Evolutionary conservation across 2,888 invertebrate genomes (phyloP).

Genomic region (Linyphia triangularis): DNA sequence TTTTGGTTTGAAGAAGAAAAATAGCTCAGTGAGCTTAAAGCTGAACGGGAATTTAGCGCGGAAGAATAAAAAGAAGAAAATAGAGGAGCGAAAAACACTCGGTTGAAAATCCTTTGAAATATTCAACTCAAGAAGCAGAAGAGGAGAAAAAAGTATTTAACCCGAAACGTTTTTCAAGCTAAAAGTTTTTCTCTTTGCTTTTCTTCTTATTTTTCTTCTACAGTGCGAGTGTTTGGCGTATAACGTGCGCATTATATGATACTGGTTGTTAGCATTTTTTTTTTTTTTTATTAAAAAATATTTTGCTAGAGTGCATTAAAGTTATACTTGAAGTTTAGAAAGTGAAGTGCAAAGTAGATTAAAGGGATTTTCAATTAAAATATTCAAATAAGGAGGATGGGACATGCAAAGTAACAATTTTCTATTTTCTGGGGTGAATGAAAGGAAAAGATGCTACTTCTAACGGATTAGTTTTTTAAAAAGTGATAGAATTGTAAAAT

Average conservation of each 20-base stretch:
- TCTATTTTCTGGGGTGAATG: not conserved
- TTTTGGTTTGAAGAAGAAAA: constrained; percentile 26
- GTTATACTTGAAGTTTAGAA: not conserved
- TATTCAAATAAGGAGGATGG: constrained; percentile 1
- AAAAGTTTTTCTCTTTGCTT: constrained; percentile 20
- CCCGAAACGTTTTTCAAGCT: constrained; percentile 49
- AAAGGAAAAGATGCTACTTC: not conserved
- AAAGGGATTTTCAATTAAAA: constrained; percentile 25
- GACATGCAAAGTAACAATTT: constrained; percentile 27
- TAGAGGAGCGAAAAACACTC: constrained; percentile 1
- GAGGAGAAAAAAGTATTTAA: constrained; percentile 39
- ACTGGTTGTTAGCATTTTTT: not conserved
- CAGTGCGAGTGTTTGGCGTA: not conserved
- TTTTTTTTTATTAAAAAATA: not conserved
- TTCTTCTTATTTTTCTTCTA: constrained; percentile 8
- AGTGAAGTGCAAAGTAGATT: not conserved
- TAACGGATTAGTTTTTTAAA: not conserved
- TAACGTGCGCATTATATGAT: not conserved
- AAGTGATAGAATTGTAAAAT: too few species aligned
- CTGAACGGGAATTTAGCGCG: not conserved
- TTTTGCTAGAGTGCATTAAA: not conserved
- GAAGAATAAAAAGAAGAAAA: not conserved
- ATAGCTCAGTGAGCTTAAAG: constrained; percentile 28
- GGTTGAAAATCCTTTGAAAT: constrained; percentile 55
- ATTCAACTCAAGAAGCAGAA: constrained; percentile 39